Base-by-base conservation (phyloP, 2,113 vertebrate species). In the Sterna hirundo region DNA sequence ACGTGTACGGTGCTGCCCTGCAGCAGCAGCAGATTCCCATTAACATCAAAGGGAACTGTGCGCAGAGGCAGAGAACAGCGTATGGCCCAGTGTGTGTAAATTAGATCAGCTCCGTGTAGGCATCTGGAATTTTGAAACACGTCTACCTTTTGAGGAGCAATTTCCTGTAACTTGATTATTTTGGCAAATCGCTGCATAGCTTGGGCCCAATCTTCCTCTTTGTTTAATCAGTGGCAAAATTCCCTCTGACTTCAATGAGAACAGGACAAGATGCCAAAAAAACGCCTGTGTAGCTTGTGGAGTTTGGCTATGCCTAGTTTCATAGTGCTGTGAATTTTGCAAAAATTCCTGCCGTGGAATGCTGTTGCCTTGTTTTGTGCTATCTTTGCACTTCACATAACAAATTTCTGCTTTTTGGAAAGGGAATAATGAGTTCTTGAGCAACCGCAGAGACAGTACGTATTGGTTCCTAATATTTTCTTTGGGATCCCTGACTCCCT, bases 121-220 rank as follows among this genome's bases (percentile, higher is more conserved):
- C 95, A 95, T 96, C 94, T 95, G 94, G 93, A 95, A 64, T 95
- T 89, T 76, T 66, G 88, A 88, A 82, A 81, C 78, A 72, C 26
- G 15, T 92, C 88, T 94, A 91, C 90, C 83, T 97, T 96, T 92
- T 82, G 90, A 91, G 86, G 86, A 88, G 80, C 78, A 97, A 96
- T 96, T 97, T 96, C 94, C 95, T 96, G 81, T 93, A 65, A 88
- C 83, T 88, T 88, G 94, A 93, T 97, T 97, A 46, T 96, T 97
- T 96, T 96, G 91, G 94, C 90, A 95, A 96, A 91, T 81, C 77
- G 46, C 62, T 74, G 68, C 69, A 27, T 72, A 62, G 54, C 69
- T 83, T 75, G 68, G 93, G 83, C 80, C 77, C 77, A 51, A 7
- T 95, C 77, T 84, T 80, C 17, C 23, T 83, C 66, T 85, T 87